These are phyloP conservation scores for Seriola aureovittata DNA, from an alignment of 2,113 vertebrate genomes.

Conservation along the genomic window DNA sequence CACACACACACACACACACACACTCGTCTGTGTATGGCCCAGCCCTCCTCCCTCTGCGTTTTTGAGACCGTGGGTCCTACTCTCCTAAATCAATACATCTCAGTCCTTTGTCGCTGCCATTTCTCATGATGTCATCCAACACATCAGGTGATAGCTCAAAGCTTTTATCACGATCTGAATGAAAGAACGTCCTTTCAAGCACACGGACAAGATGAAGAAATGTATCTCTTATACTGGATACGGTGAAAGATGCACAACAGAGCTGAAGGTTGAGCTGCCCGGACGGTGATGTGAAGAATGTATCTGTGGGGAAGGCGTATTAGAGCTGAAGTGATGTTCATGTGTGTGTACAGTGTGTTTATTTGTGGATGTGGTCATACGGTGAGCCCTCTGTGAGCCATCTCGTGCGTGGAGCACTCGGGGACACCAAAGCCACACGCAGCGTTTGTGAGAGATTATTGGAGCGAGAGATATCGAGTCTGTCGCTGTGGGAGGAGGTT, in stretches of 20 bases:
- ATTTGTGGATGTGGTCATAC: constrained; percentile 34
- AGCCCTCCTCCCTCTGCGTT: constrained; percentile 37
- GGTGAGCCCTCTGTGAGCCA: constrained; percentile 43
- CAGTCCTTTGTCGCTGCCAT: constrained; percentile 47
- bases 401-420: constrained; percentile 72
- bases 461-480: constrained; percentile 83
- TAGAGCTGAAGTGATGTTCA: background rate
- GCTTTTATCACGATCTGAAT: constrained; percentile 34
- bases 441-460: constrained; percentile 83
- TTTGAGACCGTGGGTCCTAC: constrained; percentile 36
- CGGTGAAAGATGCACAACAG: background rate
- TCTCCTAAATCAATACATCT: constrained; percentile 59
- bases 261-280: background rate
- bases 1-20: background rate
- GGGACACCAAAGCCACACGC: constrained; percentile 76
- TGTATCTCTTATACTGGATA: background rate
- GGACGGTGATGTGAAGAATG: background rate
- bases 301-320: background rate
- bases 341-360: constrained; percentile 25
- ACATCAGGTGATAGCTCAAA: constrained; percentile 51
- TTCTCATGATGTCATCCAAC: constrained; percentile 53
- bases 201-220: constrained; percentile 25
- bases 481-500: constrained; percentile 78
- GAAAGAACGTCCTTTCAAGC: constrained; percentile 17
- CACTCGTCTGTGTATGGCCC: constrained; percentile 21